Percentiles rank a stretch among this genome's conserved stretches.
These are phyloP conservation scores for Dryomyza anilis DNA, from an alignment of 2,888 invertebrate genomes.

Conservation along the genomic window DNA sequence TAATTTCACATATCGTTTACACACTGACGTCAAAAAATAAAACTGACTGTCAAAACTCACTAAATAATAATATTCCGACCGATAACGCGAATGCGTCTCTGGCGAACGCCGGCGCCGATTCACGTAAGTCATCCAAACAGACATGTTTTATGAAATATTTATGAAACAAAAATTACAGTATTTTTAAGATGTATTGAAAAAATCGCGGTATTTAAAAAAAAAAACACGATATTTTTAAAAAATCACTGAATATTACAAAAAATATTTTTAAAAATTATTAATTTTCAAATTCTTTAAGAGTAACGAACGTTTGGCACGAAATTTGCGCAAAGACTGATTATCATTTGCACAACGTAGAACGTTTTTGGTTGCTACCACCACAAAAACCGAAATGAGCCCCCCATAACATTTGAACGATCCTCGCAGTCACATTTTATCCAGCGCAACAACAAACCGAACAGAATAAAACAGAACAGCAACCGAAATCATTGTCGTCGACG, in stretches of 20 bases:
- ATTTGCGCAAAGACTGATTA: constrained; percentile 17
- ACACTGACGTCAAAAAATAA: neutral
- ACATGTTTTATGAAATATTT: constrained; percentile 65
- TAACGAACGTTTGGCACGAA: constrained; percentile 23
- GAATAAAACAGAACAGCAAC: neutral
- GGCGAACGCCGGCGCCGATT: constrained; percentile 60
- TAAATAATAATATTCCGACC: constrained; percentile 59
- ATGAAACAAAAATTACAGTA: constrained; percentile 2
- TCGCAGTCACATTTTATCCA: neutral
- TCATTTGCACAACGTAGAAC: constrained; percentile 5
- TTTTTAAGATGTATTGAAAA: neutral
- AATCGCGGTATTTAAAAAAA: constrained; percentile 19
- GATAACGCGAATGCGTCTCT: constrained; percentile 48
- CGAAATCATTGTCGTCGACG: neutral
- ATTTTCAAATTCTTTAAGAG: too few species aligned
- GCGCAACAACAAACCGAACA: neutral
- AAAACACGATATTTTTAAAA: too few species aligned
- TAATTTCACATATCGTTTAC: too few species aligned
- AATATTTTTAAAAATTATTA: too few species aligned
- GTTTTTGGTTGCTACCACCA: too few species aligned
- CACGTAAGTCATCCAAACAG: constrained; percentile 67
- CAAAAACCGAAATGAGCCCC: neutral
- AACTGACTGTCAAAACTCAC: constrained; percentile 52
- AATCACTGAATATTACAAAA: too few species aligned
- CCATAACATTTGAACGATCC: neutral